Percentiles rank a stretch among this genome's conserved stretches.
These are phyloP conservation scores for Chelmon rostratus DNA, from an alignment of 2,797 vertebrate genomes.

Conservation along the genomic window DNA sequence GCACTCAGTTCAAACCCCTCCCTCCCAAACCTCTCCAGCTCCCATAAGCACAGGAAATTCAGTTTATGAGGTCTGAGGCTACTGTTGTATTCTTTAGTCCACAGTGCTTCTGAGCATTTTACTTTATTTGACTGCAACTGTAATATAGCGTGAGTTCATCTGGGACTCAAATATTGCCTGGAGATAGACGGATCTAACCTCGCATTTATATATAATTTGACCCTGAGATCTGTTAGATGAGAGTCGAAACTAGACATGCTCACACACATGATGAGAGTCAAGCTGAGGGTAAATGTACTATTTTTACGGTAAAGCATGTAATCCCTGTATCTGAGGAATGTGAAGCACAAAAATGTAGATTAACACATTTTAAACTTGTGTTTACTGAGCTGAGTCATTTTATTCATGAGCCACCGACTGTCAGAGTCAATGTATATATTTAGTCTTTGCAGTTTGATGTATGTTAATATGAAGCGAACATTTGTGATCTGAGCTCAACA, in stretches of 20 bases:
- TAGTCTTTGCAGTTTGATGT: neutral
- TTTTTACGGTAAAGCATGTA: slow-evolving; percentile 7
- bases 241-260: slow-evolving; percentile 12
- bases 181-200: slow-evolving; percentile 43
- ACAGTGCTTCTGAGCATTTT: slow-evolving; percentile 46
- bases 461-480: slow-evolving; percentile 1
- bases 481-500: slow-evolving; percentile 10
- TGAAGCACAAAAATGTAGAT: slow-evolving; percentile 16
- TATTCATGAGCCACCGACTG: neutral
- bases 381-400: slow-evolving; percentile 17
- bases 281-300: slow-evolving; percentile 6
- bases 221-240: slow-evolving; percentile 35
- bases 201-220: slow-evolving; percentile 35
- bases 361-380: slow-evolving; percentile 22
- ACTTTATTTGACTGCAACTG: slow-evolving; percentile 57
- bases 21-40: slow-evolving; percentile 39
- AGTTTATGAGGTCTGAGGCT: slow-evolving; percentile 57
- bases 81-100: slow-evolving; percentile 40
- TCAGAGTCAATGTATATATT: neutral
- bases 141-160: slow-evolving; percentile 55
- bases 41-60: slow-evolving; percentile 52
- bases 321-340: slow-evolving; percentile 10
- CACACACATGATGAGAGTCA: slow-evolving; percentile 8
- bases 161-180: slow-evolving; percentile 46
- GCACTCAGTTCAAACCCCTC: slow-evolving; percentile 35